phyloP scores from a whole-genome alignment of 2,113 vertebrate species.

The Terrapene triunguis region DNA sequence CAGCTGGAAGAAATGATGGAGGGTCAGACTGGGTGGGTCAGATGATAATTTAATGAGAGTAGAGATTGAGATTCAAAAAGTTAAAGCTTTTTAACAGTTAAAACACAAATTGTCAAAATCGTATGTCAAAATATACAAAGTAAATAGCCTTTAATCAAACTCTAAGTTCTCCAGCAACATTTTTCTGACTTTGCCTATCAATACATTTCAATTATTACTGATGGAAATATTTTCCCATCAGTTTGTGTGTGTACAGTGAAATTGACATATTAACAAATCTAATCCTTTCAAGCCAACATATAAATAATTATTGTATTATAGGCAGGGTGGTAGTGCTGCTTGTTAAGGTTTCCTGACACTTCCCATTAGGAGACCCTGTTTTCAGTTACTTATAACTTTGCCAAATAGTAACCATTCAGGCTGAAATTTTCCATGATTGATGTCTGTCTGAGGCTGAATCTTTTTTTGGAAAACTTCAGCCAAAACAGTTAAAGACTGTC shows the following conservation, averaged over 20 bases:
- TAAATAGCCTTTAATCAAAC: neutral
- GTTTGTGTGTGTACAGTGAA: neutral
- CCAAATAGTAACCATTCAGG: neutral
- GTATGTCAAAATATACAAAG: neutral
- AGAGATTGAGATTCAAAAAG: no score
- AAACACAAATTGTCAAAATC: neutral
- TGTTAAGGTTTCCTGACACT: neutral
- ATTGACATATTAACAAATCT: neutral
- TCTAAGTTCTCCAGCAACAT: neutral
- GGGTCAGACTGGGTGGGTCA: neutral
- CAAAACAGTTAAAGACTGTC: neutral
- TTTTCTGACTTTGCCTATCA: neutral
- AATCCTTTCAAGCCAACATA: neutral
- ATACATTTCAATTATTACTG: neutral
- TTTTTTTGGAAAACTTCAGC: neutral
- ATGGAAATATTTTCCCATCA: neutral
- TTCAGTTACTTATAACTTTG: neutral
- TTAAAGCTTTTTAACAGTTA: no score
- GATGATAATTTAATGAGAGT: no score
- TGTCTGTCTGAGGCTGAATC: accelerated
- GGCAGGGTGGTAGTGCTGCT: neutral
- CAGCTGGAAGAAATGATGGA: neutral
- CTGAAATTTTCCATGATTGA: neutral
- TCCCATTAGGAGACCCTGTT: neutral
- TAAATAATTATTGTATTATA: neutral